Evolutionary conservation across 1,140 invertebrate species (phyloP).

Genomic region (Drosophila lacertosa): DNA sequence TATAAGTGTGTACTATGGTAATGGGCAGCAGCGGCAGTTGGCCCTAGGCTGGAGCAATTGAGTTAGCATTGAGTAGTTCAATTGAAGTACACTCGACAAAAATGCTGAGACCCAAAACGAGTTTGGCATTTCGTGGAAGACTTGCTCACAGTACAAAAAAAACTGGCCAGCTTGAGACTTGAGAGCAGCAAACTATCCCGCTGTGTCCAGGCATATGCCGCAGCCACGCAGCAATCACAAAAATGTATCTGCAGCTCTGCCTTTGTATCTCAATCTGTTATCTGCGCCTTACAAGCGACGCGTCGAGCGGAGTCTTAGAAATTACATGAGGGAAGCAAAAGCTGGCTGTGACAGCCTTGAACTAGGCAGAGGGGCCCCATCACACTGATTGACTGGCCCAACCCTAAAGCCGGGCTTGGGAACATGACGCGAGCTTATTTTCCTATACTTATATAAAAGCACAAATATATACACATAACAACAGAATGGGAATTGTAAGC

Average conservation of each 20-base stretch:
- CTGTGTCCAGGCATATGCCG: slow-evolving; percentile 26
- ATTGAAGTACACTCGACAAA: slow-evolving; percentile 68
- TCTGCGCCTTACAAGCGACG: slow-evolving; percentile 26
- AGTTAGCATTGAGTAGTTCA: slow-evolving; percentile 79
- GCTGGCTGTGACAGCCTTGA: slow-evolving; percentile 33
- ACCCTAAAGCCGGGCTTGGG: slow-evolving; percentile 36
- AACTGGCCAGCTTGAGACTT: slow-evolving; percentile 31
- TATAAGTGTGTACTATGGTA: slow-evolving; percentile 45
- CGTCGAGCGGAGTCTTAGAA: slow-evolving; percentile 8
- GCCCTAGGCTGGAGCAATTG: slow-evolving; percentile 73
- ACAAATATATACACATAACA: slow-evolving; percentile 4
- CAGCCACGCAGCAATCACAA: slow-evolving; percentile 32
- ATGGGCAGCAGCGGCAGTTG: slow-evolving; percentile 45
- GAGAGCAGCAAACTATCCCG: slow-evolving; percentile 40
- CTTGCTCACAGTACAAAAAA: slow-evolving; percentile 32
- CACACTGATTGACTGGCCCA: background rate
- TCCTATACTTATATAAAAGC: slow-evolving; percentile 4
- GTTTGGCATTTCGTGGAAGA: slow-evolving; percentile 75
- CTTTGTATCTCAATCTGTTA: slow-evolving; percentile 20
- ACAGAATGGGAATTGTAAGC: slow-evolving; percentile 2
- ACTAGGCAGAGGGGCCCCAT: slow-evolving; percentile 9
- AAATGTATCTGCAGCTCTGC: slow-evolving; percentile 34
- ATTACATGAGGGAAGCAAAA: slow-evolving; percentile 9
- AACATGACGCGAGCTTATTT: slow-evolving; percentile 39
- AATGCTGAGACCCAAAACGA: slow-evolving; percentile 72